Conservation (phyloP, 37 sponge, comb jelly and placozoan species). For the Aphrocallistes beatrix region DNA sequence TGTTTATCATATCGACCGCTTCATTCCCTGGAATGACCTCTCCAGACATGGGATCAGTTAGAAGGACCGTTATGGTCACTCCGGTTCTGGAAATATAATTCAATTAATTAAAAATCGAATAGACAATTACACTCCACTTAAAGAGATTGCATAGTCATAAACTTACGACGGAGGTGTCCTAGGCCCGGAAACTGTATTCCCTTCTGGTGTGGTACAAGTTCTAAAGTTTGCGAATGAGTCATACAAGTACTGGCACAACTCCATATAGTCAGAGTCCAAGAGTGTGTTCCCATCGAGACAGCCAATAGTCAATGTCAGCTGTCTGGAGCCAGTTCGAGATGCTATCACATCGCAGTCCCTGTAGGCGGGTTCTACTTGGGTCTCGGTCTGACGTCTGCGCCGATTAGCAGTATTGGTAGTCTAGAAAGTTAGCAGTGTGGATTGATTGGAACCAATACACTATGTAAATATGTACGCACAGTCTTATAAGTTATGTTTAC, state of each 20-base stretch:
- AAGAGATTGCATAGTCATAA: no score
- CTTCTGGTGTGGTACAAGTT: background rate
- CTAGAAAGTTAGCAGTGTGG: no score
- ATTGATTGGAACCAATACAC: no score
- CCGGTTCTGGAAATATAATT: background rate
- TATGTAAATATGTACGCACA: no score
- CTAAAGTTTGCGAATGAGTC: conserved; percentile 1
- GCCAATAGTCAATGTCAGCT: background rate
- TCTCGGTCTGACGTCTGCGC: background rate
- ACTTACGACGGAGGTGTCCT: conserved; percentile 3
- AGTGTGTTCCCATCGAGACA: background rate
- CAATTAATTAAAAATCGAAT: no score
- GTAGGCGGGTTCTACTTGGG: background rate
- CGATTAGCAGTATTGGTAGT: no score
- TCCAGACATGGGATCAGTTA: background rate
- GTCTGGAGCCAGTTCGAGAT: background rate
- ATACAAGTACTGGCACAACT: background rate
- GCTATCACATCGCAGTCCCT: background rate
- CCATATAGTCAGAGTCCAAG: background rate
- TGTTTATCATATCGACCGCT: background rate
- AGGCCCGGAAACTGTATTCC: background rate
- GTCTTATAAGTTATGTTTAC: no score
- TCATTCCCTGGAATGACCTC: background rate
- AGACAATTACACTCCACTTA: no score
- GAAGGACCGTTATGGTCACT: background rate